A percentile compares a stretch with the other conserved stretches of the same genome.
These are phyloP conservation scores for Malacosoma neustria DNA, from an alignment of 2,888 invertebrate species.

Conservation along the genomic window DNA sequence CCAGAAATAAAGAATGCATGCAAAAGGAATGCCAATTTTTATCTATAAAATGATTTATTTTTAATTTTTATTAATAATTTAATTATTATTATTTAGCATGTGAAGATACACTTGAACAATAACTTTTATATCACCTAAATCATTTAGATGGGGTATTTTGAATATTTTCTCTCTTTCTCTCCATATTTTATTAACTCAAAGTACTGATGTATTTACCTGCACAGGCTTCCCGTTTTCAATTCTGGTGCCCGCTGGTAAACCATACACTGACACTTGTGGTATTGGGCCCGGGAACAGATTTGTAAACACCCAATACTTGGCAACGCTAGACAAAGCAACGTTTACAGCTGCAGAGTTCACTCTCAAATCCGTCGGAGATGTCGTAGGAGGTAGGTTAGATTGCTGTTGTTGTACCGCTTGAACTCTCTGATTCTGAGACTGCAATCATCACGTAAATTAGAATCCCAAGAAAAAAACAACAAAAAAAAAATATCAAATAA, in stretches of 20 bases:
- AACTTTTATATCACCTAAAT: no score
- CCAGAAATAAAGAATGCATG: no score
- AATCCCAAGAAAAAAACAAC: slow-evolving; percentile 24
- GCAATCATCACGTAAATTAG: slow-evolving; percentile 35
- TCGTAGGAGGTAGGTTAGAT: slow-evolving; percentile 60
- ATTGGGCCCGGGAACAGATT: slow-evolving; percentile 85
- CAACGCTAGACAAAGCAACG: slow-evolving; percentile 83
- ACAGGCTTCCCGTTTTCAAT: slow-evolving; percentile 77
- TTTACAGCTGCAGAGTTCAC: slow-evolving; percentile 79
- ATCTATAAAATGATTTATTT: no score
- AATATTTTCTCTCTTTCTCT: no score
- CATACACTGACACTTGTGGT: slow-evolving; percentile 84
- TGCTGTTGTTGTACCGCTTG: slow-evolving; percentile 56
- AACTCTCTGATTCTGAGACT: slow-evolving; percentile 55
- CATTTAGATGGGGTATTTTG: no score
- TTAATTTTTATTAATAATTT: no score
- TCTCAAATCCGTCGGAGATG: slow-evolving; percentile 76
- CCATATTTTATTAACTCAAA: no score
- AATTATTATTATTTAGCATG: no score
- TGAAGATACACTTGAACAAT: no score
- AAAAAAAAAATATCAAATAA: slow-evolving; percentile 25
- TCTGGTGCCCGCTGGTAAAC: slow-evolving; percentile 76
- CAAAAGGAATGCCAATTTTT: no score
- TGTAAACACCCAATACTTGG: slow-evolving; percentile 89
- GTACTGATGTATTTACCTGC: slow-evolving; percentile 60